Evolutionary conservation across 2,888 invertebrate genomes (phyloP).

Genomic region (Cataglyphis albicans): DNA sequence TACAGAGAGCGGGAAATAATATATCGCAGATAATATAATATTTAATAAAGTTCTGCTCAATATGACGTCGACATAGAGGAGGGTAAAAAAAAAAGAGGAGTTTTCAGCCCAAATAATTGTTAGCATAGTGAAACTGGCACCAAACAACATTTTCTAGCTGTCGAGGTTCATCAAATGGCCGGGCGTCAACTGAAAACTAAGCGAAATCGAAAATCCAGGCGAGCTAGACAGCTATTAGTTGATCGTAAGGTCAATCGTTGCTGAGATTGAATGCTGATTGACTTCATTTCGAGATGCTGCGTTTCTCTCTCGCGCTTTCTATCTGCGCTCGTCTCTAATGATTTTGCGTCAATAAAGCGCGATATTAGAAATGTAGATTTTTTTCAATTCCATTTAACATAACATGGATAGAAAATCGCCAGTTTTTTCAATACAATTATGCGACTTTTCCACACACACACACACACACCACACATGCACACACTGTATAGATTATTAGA

Average conservation of each 20-base stretch:
- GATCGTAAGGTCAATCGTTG: slow-evolving; percentile 30
- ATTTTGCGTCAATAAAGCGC: not conserved
- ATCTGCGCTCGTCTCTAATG: not conserved
- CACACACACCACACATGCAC: too few species aligned
- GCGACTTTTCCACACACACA: not conserved
- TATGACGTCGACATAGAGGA: slow-evolving; percentile 13
- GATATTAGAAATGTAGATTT: not conserved
- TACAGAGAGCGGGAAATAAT: not conserved
- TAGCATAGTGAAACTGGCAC: not conserved
- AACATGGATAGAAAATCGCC: not conserved
- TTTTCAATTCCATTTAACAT: not conserved
- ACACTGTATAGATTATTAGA: not conserved
- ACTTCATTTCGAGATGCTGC: slow-evolving; percentile 35
- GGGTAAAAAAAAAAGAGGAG: not conserved
- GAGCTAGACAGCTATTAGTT: not conserved
- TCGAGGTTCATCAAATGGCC: not conserved
- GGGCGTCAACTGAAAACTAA: slow-evolving; percentile 10
- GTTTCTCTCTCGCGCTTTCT: not conserved
- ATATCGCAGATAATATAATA: not conserved
- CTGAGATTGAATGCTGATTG: slow-evolving; percentile 40
- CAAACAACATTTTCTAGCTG: not conserved
- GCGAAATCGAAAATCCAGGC: slow-evolving; percentile 3
- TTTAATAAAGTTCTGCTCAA: not conserved
- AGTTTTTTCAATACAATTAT: not conserved
- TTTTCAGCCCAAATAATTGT: slow-evolving; percentile 21